Percentiles rank a stretch among this genome's conserved stretches.
Conservation (phyloP, 35 echinoderm and acorn worm genomes). For the Eucidaris tribuloides region DNA sequence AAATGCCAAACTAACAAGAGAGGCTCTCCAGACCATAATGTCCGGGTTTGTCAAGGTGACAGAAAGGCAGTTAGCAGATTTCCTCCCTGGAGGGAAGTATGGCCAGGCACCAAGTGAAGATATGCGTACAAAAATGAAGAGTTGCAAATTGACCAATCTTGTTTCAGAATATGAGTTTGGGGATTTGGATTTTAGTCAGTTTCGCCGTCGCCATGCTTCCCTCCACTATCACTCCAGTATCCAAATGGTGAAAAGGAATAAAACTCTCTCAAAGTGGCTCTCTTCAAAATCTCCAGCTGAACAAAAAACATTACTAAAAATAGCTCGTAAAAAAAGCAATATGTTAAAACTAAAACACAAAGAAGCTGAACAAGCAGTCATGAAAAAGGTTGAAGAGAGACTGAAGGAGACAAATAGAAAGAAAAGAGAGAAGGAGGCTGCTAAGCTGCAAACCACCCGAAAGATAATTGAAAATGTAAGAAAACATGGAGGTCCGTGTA, state of each 20-base stretch:
- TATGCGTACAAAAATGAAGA: conserved; percentile 10
- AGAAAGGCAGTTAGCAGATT: conserved; percentile 9
- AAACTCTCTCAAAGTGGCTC: conserved; percentile 12
- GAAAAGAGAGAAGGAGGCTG: not conserved
- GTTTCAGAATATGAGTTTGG: conserved; percentile 50
- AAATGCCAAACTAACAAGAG: too few species aligned
- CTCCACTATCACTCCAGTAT: conserved; percentile 20
- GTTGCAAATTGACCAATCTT: conserved; percentile 44
- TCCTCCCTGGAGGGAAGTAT: conserved; percentile 32
- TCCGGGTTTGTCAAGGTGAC: conserved; percentile 7
- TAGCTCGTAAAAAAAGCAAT: not conserved
- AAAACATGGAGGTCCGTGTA: conserved; percentile 13
- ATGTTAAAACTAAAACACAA: not conserved
- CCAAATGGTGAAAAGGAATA: conserved; percentile 13
- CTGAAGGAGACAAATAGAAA: not conserved
- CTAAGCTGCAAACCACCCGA: not conserved
- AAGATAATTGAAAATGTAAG: not conserved
- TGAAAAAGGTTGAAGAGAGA: too few species aligned
- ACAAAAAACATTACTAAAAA: not conserved
- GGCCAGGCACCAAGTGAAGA: conserved; percentile 7
- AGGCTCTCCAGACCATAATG: too few species aligned
- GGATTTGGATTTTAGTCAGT: conserved; percentile 47
- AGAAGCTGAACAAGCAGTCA: conserved; percentile 8
- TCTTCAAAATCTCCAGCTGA: not conserved
- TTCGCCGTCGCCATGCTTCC: conserved; percentile 19